Evolutionary conservation across 1,140 invertebrate genomes (phyloP), one percentile per base, ranked within the genome.

Genomic region (Eupeodes corollae): DNA sequence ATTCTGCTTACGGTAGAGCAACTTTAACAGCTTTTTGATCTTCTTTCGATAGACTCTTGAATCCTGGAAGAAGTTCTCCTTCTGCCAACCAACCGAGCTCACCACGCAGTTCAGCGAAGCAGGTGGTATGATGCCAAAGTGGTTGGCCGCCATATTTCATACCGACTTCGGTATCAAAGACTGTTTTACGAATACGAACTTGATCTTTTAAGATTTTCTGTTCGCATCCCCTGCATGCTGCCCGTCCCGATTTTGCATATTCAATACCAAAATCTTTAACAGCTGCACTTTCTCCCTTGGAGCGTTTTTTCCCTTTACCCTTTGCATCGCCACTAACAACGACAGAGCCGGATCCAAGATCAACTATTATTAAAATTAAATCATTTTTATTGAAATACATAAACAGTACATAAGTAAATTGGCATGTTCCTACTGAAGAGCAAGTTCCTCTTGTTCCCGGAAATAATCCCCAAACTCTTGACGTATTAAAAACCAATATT

Each of bases 51-150:
- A 98, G 70, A 5, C 59, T 67, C 41, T 79, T 73, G 64, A 80
- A 88, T 1, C 92, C 91, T 49, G 84, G 81, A 31, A 97, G 57
- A 35, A 70, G 66, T 52, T 80, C 76, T 1, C 82, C 89, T 40
- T 69, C 69, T 30, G 78, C 84, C 62, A 78, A 83, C 71, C 85
- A 98, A 33, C 82, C 75, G 3, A 94, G 61, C 43, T 88, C 80
- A 40, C 50, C 49, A 2, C 63, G 52, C 12, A 67, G 37, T 51
- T 59, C 48, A 8, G 78, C 79, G 75, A 98, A 98, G 68, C 95
- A 98, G 50, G 90, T 84, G 10, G 93, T 69, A 72, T 98, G 94
- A 70, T 95, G 81, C 92, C 92, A 97, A 19, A 80, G 68, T 52
- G 86, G 78, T 53, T 84, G 71, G 0, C 84, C 85, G 13, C 90